Evolutionary conservation across 2,888 invertebrate genomes (phyloP), one percentile per base, ranked within the genome.

Genomic region (Athrips mouffetella): DNA sequence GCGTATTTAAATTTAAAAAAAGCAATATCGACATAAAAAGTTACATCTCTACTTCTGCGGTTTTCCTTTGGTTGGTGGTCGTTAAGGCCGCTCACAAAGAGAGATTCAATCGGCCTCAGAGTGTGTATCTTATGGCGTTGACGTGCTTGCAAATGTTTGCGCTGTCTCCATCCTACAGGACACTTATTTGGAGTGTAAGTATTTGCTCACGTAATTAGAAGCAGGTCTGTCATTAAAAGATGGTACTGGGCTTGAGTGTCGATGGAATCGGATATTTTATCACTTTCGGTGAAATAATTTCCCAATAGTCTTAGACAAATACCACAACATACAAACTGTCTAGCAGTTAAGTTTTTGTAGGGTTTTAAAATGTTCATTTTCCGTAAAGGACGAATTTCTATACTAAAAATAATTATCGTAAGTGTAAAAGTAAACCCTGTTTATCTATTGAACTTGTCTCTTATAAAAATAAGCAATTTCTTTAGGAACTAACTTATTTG

Each of bases 81-180:
- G 65, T 64, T 67, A 71, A 72, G 67, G 62, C 62, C 60, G 62
- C 59, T 65, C 62, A 70, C 74, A 73, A 64, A 70, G 68, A 70
- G 60, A 62, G 61, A 62, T 70, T 71, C 68, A 63, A 70, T 71
- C 68, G 73, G 66, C 63, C 65, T 59, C 61, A 65, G 64, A 60
- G 2, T 30, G 23, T 74, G 72, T 75, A 69, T 73, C 69, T 76
- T 72, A 73, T 69, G 70, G 64, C 55, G 48, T 48, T 71, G 72
- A 69, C 69, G 70, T 70, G 67, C 58, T 57, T 50, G 64, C 59
- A 68, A 75, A 72, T 70, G 62, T 73, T 71, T 67, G 63, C 60
- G 25, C 31, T 31, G 33, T 30, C 25, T 52, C 64, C 52, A 53
- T 53, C 54, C 8, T 29, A 27, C 59, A 18, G 60, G 61, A 64